phyloP scores from a whole-genome alignment of 2,888 invertebrate species.

The Agrotis ipsilon region DNA sequence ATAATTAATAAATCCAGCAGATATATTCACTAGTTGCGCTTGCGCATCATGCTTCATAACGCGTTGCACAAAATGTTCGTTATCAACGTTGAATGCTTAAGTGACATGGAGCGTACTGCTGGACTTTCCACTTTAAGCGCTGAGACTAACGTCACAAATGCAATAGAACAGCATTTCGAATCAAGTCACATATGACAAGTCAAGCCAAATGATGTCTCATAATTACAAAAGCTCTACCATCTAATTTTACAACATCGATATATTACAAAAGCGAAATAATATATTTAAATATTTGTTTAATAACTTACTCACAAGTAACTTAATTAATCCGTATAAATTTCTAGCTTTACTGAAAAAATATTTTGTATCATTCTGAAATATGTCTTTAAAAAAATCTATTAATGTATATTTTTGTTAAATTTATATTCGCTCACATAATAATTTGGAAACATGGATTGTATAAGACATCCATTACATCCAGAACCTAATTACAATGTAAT shows the following conservation, averaged over 20 bases:
- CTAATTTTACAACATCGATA: constrained; percentile 10
- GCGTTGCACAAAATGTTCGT: background rate
- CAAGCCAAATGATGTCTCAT: background rate
- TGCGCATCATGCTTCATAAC: background rate
- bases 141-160: background rate
- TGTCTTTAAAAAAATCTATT: no score
- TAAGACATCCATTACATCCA: no score
- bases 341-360: no score
- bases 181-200: no score
- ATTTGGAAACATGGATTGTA: no score
- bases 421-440: no score
- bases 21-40: background rate
- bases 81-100: background rate
- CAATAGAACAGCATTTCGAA: background rate
- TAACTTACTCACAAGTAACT: no score
- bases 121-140: background rate
- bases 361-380: no score
- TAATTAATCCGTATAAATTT: no score
- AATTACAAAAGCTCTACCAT: background rate
- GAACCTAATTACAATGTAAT: background rate
- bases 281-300: background rate
- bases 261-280: constrained; percentile 11
- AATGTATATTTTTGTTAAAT: no score
- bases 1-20: background rate
- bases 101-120: background rate